These are phyloP conservation scores for Amiota communis DNA, from an alignment of 2,888 invertebrate species.

Conservation along the genomic window DNA sequence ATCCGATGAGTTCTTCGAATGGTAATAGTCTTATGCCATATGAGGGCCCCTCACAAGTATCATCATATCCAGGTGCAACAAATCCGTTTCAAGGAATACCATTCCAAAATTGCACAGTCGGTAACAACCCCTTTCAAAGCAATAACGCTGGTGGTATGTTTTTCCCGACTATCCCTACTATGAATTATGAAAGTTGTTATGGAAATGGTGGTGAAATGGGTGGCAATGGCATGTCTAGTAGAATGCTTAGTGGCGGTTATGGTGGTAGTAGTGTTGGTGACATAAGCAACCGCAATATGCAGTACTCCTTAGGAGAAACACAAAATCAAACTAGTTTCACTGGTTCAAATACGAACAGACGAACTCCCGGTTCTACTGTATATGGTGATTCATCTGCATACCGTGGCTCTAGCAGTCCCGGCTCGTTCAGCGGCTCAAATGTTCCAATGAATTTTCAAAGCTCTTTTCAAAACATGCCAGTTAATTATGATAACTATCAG, in stretches of 20 bases:
- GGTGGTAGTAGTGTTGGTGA: no score
- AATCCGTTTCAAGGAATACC: background rate
- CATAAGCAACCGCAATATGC: no score
- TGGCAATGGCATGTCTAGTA: no score
- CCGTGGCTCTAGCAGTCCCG: background rate
- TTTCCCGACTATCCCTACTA: no score
- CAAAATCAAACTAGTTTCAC: no score
- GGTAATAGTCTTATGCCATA: background rate
- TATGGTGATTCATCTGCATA: background rate
- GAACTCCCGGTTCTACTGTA: background rate
- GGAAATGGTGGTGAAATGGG: no score
- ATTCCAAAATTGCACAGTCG: background rate
- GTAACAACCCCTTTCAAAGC: background rate
- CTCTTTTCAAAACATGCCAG: conserved; percentile 1
- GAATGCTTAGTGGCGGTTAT: no score
- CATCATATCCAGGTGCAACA: background rate
- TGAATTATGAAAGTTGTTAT: no score
- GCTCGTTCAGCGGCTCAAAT: background rate
- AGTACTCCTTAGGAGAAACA: no score
- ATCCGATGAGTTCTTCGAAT: background rate
- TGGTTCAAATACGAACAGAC: no score
- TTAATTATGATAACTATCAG: background rate
- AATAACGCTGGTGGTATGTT: background rate
- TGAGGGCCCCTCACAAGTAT: background rate
- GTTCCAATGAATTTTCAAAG: background rate